Percentiles rank a stretch among this genome's conserved stretches.
These are phyloP conservation scores for Acrossocheilus fasciatus DNA, from an alignment of 2,797 vertebrate genomes.

Conservation along the genomic window DNA sequence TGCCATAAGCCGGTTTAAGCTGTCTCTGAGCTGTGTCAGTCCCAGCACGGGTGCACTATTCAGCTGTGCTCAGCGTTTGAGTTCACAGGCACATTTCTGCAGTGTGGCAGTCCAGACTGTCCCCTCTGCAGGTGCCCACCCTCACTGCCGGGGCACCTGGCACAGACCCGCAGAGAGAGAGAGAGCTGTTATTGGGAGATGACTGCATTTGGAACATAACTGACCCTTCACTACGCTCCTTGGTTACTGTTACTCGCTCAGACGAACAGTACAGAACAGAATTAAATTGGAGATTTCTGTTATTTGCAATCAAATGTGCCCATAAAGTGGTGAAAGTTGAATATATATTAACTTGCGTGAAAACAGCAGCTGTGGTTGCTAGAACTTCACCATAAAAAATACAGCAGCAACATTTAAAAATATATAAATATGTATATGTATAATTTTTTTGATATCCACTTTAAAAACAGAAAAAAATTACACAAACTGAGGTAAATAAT, in stretches of 20 bases:
- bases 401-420: background rate
- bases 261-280: no score
- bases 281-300: background rate
- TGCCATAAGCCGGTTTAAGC: slow-evolving; percentile 54
- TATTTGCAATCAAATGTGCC: background rate
- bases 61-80: slow-evolving; percentile 38
- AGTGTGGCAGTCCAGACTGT: slow-evolving; percentile 26
- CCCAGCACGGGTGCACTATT: slow-evolving; percentile 15
- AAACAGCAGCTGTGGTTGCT: background rate
- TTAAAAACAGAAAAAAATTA: no score
- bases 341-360: background rate
- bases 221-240: background rate
- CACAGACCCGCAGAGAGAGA: background rate
- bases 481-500: background rate
- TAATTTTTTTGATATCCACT: no score
- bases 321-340: background rate
- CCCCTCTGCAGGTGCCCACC: background rate
- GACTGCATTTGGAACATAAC: background rate
- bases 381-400: background rate
- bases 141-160: background rate
- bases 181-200: background rate
- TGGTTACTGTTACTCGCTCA: background rate
- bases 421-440: no score
- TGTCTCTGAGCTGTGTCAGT: slow-evolving; percentile 47
- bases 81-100: slow-evolving; percentile 39